Percentiles rank a stretch among this genome's conserved stretches.
These are phyloP conservation scores for Monochamus saltuarius DNA, from an alignment of 1,140 invertebrate genomes.

Conservation along the genomic window DNA sequence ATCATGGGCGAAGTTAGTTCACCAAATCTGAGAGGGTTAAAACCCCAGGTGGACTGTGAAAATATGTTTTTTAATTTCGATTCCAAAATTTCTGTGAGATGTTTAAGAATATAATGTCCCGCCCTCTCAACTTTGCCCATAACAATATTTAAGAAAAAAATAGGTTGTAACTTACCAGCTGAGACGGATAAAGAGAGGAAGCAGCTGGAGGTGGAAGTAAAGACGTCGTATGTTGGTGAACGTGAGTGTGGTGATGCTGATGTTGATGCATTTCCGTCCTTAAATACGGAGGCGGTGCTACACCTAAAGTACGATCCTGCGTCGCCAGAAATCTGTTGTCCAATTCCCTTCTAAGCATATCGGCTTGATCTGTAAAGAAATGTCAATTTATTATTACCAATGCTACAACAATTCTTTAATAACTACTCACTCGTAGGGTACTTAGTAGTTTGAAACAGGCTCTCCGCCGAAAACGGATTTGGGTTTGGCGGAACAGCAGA, in stretches of 20 bases:
- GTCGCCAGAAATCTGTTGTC: conserved; percentile 86
- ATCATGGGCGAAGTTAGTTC: too few relatives aligned
- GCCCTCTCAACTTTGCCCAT: too few relatives aligned
- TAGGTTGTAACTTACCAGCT: conserved; percentile 55
- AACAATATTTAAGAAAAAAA: too few relatives aligned
- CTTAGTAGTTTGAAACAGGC: conserved; percentile 82
- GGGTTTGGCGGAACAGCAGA: conserved; percentile 60
- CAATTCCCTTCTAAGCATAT: conserved; percentile 85
- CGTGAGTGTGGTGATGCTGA: conserved; percentile 88
- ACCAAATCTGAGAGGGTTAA: too few relatives aligned
- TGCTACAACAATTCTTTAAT: neutral
- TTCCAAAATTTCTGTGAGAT: too few relatives aligned
- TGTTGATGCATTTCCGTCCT: conserved; percentile 88
- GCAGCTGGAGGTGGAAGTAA: conserved; percentile 60
- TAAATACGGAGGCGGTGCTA: conserved; percentile 65
- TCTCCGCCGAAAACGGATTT: conserved; percentile 84
- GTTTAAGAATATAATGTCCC: too few relatives aligned
- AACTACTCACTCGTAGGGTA: conserved; percentile 33
- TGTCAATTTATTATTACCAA: neutral
- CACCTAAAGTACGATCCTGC: conserved; percentile 62
- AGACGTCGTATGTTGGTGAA: conserved; percentile 80
- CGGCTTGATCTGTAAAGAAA: conserved; percentile 65
- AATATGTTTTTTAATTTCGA: too few relatives aligned
- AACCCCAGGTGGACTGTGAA: too few relatives aligned
- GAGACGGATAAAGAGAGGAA: conserved; percentile 61